A percentile compares a stretch with the other conserved stretches of the same genome.
These are phyloP conservation scores for Chymomyza amoena DNA, from an alignment of 2,888 invertebrate species.

Conservation along the genomic window DNA sequence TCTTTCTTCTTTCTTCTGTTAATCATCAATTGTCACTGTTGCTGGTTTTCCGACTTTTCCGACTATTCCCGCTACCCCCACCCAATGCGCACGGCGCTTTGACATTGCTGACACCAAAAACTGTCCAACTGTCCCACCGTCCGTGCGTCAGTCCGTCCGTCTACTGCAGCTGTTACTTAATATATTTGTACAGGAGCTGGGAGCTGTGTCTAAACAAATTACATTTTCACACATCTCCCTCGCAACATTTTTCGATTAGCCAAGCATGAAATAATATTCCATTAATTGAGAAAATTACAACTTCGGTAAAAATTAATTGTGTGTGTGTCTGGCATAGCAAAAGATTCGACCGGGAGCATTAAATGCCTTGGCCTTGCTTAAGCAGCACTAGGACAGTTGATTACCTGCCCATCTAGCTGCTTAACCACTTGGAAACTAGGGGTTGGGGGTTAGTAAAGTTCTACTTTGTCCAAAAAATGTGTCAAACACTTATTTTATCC, in stretches of 20 bases:
- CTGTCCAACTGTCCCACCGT: neutral
- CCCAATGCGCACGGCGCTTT: neutral
- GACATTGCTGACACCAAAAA: neutral
- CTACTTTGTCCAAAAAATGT: too few species aligned
- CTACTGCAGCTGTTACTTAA: slow-evolving; percentile 3
- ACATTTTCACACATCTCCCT: neutral
- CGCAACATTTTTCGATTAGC: neutral
- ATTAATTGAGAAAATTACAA: neutral
- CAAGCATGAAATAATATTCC: neutral
- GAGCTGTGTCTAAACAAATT: slow-evolving; percentile 2
- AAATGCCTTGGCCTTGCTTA: too few species aligned
- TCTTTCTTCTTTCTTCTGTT: neutral
- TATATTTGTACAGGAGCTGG: neutral
- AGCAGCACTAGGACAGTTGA: too few species aligned
- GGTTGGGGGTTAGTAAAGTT: too few species aligned
- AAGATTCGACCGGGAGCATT: neutral
- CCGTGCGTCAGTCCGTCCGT: neutral
- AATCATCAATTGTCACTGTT: neutral
- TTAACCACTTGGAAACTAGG: too few species aligned
- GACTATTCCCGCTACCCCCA: neutral
- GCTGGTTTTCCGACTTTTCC: neutral
- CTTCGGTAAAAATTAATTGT: neutral
- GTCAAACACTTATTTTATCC: too few species aligned
- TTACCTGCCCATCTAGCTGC: too few species aligned
- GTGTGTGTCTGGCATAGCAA: neutral